Percentiles rank a stretch among this genome's conserved stretches.
phyloP scores from a whole-genome alignment of 2,888 invertebrate genomes.

The Philaethria dido region DNA sequence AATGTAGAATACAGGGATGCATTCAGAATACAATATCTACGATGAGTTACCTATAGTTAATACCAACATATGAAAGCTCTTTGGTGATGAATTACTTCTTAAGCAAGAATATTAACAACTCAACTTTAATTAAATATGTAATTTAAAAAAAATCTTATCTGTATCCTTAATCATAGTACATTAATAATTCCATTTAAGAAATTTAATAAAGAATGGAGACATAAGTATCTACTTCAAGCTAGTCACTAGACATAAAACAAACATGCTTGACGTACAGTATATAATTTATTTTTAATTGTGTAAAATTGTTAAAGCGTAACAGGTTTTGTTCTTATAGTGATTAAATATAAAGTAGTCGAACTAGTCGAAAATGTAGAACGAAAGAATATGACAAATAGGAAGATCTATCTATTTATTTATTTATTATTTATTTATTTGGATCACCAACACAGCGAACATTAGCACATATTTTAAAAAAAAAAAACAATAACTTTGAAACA shows the following conservation, averaged over 20 bases:
- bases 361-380: slow-evolving; percentile 2
- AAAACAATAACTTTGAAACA: too few species aligned
- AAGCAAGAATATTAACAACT: background rate
- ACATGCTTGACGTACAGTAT: background rate
- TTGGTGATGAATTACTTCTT: background rate
- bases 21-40: too few species aligned
- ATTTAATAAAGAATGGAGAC: background rate
- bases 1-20: too few species aligned
- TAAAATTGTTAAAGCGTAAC: slow-evolving; percentile 11
- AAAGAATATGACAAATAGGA: background rate
- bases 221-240: background rate
- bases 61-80: background rate
- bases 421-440: background rate
- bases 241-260: background rate
- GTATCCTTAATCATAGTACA: background rate
- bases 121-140: background rate
- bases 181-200: background rate
- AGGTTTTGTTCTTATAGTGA: background rate
- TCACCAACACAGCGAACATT: too few species aligned
- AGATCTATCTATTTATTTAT: background rate
- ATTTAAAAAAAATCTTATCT: background rate
- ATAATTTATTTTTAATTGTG: slow-evolving; percentile 9
- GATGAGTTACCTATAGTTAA: background rate
- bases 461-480: too few species aligned
- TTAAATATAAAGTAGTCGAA: background rate